Evolutionary conservation across 2,888 invertebrate species (phyloP).

Genomic region (Andricus curvator): DNA sequence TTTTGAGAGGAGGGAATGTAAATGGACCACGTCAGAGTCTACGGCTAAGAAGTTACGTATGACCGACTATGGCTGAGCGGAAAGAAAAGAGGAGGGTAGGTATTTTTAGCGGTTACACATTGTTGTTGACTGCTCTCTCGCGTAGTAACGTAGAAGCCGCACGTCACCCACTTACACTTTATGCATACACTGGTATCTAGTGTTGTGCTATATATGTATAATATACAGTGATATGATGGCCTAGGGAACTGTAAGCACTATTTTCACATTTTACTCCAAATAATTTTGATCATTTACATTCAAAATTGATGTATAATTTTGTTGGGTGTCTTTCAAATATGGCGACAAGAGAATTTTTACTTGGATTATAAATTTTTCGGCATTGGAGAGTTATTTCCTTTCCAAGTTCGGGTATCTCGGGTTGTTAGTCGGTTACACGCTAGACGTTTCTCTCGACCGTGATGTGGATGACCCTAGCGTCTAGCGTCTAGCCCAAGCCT

Average conservation of each 20-base stretch:
- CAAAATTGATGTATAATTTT: not conserved
- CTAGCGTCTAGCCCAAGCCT: slow-evolving; percentile 18
- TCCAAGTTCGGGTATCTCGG: slow-evolving; percentile 17
- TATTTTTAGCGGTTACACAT: slow-evolving; percentile 77
- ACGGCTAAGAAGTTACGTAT: slow-evolving; percentile 52
- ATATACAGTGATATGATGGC: not conserved
- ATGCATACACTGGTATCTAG: not conserved
- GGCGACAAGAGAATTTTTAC: not conserved
- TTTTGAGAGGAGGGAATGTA: not conserved
- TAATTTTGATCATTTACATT: no score
- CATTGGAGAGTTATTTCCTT: slow-evolving; percentile 8
- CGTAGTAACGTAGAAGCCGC: slow-evolving; percentile 51
- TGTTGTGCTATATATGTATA: not conserved
- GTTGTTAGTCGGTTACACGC: slow-evolving; percentile 4
- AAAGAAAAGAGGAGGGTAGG: slow-evolving; percentile 62
- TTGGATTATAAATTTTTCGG: not conserved
- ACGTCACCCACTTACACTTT: slow-evolving; percentile 16
- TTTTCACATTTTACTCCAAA: not conserved
- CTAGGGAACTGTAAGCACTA: not conserved
- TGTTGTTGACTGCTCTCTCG: slow-evolving; percentile 71
- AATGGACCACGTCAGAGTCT: slow-evolving; percentile 24
- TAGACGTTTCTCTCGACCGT: slow-evolving; percentile 12
- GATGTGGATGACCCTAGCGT: slow-evolving; percentile 46
- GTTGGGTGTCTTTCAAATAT: not conserved
- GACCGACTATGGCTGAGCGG: slow-evolving; percentile 59